Evolutionary conservation across 2,797 vertebrate genomes (phyloP).

Genomic region (Sciurus vulgaris): DNA sequence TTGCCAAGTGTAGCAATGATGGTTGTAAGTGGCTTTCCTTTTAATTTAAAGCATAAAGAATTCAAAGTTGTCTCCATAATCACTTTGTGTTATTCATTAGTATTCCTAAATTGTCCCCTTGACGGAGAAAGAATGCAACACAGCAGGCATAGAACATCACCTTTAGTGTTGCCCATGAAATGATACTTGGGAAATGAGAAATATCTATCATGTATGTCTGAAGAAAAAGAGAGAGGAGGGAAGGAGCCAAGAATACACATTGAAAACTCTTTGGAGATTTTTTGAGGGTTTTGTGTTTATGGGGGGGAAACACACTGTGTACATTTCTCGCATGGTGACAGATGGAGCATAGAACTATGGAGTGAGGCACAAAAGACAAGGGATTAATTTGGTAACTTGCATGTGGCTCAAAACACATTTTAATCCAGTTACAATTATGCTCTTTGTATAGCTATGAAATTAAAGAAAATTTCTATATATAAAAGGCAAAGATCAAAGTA

Average conservation of each 20-base stretch:
- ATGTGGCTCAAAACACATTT: not conserved
- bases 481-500: slow-evolving; percentile 27
- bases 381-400: slow-evolving; percentile 20
- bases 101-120: not conserved
- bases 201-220: not conserved
- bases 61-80: not conserved
- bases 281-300: not conserved
- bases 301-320: not conserved
- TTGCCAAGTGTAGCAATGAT: not conserved
- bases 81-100: not conserved
- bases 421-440: slow-evolving; percentile 31
- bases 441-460: slow-evolving; percentile 29
- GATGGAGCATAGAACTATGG: not conserved
- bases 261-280: not conserved
- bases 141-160: not conserved
- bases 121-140: not conserved
- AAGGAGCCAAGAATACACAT: too few relatives aligned
- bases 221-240: not conserved
- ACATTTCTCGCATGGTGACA: not conserved
- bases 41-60: not conserved
- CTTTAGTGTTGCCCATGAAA: not conserved
- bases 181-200: not conserved
- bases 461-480: slow-evolving; percentile 14
- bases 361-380: not conserved
- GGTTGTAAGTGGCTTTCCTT: not conserved